Evolutionary conservation across 2,113 vertebrate species (phyloP), one percentile per base, ranked within the genome.

Genomic region (Microtus pennsylvanicus): DNA sequence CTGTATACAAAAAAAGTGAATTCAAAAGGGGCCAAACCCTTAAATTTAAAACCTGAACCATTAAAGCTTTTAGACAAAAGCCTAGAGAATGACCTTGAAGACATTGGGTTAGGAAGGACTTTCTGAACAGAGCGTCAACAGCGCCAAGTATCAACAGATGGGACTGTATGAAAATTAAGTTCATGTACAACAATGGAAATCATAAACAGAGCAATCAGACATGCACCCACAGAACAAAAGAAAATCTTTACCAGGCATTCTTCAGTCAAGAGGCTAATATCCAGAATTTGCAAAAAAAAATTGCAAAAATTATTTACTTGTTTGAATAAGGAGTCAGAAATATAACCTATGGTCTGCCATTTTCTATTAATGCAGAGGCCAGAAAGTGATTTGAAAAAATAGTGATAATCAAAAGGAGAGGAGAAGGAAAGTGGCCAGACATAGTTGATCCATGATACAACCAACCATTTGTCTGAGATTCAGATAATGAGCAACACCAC

Each of bases 251-350:
- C 58, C 24, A 45, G 58, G 26, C 19, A 65, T 17, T 11, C 81
- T 11, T 63, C 38, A 45, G 58, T 85, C 58, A 33, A 85, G 26
- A 24, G 38, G 58, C n/a, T 45, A 65, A 45, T 42, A 65, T 63
- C 26, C 81, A 65, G 58, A 45, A 65, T 45, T 63, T 45, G 45
- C 58, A 65, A 63, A 85, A 38, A 38, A 85, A 52, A 52, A 52
- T 10, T 65, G 58, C 24, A 63, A 28, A 65, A 85, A 65, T 11
- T 85, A 61, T 45, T 95, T 63, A 30, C 85, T 87, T 42, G 30
- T 33, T 95, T 90, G 94, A 97, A 89, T 96, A 96, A 98, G 92
- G 30, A 97, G 97, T 95, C 72, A 33, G 47, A 96, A 85, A 47
- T 82, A 86, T 74, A 93, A 91, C 92, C 19, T 85, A 35, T 97